Evolutionary conservation across 2,797 vertebrate genomes (phyloP), one percentile per base, ranked within the genome.

Genomic region (Trachops cirrhosus): DNA sequence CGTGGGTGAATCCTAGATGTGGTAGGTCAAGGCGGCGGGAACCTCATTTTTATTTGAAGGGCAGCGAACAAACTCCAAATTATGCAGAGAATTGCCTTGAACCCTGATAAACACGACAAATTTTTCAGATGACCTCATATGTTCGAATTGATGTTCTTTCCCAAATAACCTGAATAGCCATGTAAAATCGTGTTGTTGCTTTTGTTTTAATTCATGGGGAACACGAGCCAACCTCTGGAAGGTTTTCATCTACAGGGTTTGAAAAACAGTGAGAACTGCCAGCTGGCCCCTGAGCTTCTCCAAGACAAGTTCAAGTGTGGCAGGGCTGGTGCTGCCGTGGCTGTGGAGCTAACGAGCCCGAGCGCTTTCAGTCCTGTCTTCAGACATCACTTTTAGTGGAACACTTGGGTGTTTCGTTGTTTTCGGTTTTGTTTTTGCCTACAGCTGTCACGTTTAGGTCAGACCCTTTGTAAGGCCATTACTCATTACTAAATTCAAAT

Each of bases 11-110:
- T 67, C 78, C 48, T 70, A 41, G 18, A n/a, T 68, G 50, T 59
- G 84, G 57, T 34, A 54, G 24, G 14, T 22, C 79, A 92, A 73
- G 50, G 32, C 19, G 14, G 46, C 14, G 34, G 44, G 85, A 46
- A 24, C 50, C n/a, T 82, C 39, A 15, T 59, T 95, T 93, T 84
- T 39, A 32, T 88, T 87, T 64, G 87, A 62, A 84, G 52, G 86
- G n/a, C 32, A n/a, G 16, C 15, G 48, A 39, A 26, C 26, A 46
- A 71, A 39, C 70, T 78, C 54, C 52, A 22, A 29, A 26, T 82
- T 24, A 16, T 10, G 34, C 22, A 3, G 26, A 19, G 14, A 64
- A 59, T 50, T 71, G 29, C 50, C 48, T 80, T 32, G 29, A 80
- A 78, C 34, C 32, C 62, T 93, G 86, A 41, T 46, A 75, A 59